Percentiles rank a stretch among this genome's conserved stretches.
Evolutionary conservation across 2,888 invertebrate species (phyloP).

Genomic region (Cybosia mesomella): DNA sequence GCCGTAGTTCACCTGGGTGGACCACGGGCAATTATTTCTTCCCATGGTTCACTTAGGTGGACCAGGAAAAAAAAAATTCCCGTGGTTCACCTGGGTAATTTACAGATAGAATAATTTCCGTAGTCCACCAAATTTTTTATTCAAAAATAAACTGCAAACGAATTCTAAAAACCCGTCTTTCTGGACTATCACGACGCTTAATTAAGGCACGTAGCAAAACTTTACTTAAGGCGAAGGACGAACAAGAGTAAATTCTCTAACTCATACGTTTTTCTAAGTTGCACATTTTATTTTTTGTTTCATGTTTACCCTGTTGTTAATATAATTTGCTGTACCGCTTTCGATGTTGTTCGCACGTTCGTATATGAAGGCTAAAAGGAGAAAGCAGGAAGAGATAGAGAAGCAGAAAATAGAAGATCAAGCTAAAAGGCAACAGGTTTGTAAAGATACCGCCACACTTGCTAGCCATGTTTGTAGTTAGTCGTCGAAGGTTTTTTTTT

Average conservation of each 20-base stretch:
- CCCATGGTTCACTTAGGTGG: too few relatives aligned
- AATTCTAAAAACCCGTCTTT: too few relatives aligned
- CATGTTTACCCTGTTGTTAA: slow-evolving; percentile 75
- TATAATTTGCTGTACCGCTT: slow-evolving; percentile 85
- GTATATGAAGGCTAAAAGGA: slow-evolving; percentile 91
- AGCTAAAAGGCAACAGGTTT: slow-evolving; percentile 94
- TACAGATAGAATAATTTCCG: too few relatives aligned
- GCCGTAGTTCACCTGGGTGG: too few relatives aligned
- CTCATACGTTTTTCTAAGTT: slow-evolving; percentile 26
- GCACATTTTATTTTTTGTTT: slow-evolving; percentile 72
- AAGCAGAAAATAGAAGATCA: slow-evolving; percentile 94
- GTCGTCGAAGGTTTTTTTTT: not conserved
- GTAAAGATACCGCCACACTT: slow-evolving; percentile 32
- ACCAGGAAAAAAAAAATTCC: too few relatives aligned
- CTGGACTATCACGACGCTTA: not conserved
- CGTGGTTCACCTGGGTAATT: too few relatives aligned
- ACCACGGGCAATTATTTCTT: too few relatives aligned
- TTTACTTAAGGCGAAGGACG: not conserved
- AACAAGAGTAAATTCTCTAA: not conserved
- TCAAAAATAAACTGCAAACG: too few relatives aligned
- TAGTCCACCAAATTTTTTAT: too few relatives aligned
- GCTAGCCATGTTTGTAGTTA: not conserved
- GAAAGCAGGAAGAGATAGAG: slow-evolving; percentile 94
- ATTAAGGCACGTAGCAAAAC: not conserved
- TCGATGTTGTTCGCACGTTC: slow-evolving; percentile 82